A percentile compares a stretch with the other conserved stretches of the same genome.
These are phyloP conservation scores for Rhinolophus ferrumequinum DNA, from an alignment of 2,113 vertebrate species.

Conservation along the genomic window DNA sequence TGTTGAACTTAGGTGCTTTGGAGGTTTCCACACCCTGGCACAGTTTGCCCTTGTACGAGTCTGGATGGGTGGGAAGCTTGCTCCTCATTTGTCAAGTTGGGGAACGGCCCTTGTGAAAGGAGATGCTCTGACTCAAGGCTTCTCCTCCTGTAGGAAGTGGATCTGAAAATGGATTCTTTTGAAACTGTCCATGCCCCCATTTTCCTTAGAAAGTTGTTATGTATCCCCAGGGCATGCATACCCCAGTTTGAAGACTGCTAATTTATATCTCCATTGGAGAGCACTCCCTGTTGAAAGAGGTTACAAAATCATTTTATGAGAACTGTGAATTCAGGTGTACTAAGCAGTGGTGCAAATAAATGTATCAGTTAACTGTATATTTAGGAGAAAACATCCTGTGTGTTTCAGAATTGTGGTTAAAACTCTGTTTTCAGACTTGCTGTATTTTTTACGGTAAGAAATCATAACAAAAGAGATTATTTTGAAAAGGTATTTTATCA, in stretches of 20 bases:
- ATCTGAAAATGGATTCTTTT: constrained; percentile 9
- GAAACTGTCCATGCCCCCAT: background rate
- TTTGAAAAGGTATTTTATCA: background rate
- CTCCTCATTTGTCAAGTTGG: background rate
- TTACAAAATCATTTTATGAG: background rate
- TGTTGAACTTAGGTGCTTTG: background rate
- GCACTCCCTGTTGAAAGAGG: constrained; percentile 1
- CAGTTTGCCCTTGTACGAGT: background rate
- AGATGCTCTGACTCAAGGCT: background rate
- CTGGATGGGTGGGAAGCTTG: background rate
- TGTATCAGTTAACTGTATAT: background rate
- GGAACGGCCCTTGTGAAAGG: background rate
- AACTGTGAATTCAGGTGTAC: constrained; percentile 6
- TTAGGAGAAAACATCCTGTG: background rate
- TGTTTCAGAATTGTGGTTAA: constrained; percentile 34
- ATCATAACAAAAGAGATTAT: background rate
- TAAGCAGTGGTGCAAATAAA: background rate
- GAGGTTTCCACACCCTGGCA: background rate
- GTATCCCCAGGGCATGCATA: background rate
- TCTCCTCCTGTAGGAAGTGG: background rate
- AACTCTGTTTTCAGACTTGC: background rate
- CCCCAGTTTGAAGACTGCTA: background rate
- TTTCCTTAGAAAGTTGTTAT: background rate
- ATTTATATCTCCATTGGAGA: constrained; percentile 31
- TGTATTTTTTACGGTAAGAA: background rate